Conservation (phyloP, 2,797 vertebrate species). For the Siniperca obscura region DNA sequence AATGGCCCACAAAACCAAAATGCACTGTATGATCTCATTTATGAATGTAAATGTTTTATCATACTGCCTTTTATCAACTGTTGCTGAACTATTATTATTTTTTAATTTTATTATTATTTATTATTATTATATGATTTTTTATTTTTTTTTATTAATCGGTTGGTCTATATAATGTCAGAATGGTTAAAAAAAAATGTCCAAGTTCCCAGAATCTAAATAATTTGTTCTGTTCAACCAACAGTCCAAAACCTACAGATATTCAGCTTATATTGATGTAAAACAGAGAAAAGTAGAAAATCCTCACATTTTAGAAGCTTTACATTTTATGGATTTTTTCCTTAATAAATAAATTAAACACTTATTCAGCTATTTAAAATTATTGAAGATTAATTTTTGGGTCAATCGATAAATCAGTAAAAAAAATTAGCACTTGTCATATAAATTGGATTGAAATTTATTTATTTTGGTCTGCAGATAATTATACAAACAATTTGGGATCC, state of each 20-base stretch:
- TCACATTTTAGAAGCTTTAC: neutral
- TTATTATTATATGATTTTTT: no score
- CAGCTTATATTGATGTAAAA: neutral
- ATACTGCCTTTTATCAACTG: no score
- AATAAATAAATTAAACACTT: neutral
- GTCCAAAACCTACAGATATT: neutral
- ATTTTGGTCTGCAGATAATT: neutral
- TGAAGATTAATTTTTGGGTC: neutral
- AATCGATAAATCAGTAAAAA: neutral
- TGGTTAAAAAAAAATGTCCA: neutral
- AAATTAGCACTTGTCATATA: neutral
- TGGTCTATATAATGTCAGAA: neutral
- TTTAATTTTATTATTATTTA: no score
- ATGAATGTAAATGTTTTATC: neutral
- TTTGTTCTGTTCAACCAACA: neutral
- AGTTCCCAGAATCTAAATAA: neutral
- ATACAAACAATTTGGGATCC: neutral
- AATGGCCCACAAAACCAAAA: slow-evolving; percentile 85
- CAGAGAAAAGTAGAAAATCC: neutral
- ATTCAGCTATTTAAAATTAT: neutral
- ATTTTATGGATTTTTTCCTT: neutral
- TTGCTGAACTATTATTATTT: no score
- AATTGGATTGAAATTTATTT: neutral
- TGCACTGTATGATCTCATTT: slow-evolving; percentile 32
- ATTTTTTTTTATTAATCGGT: no score